Evolutionary conservation across 1,140 invertebrate genomes (phyloP).

Genomic region (Pseudomyrmex flavicornis): DNA sequence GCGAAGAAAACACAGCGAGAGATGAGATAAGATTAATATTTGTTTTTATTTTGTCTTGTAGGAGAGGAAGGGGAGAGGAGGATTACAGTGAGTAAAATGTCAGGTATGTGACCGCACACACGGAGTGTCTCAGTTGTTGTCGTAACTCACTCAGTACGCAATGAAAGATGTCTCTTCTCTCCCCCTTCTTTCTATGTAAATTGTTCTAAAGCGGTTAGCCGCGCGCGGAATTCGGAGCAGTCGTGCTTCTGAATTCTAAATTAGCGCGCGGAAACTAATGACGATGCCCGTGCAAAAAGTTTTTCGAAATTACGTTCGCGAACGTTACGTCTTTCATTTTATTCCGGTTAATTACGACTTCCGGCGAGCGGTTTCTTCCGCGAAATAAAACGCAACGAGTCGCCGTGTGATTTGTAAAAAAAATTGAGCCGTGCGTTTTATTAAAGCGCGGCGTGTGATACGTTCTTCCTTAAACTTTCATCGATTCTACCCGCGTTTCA

Average conservation of each 20-base stretch:
- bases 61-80: too few relatives aligned
- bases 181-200: conserved; percentile 52
- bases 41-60: conserved; percentile 7
- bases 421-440: background rate
- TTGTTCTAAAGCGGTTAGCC: conserved; percentile 31
- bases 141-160: too few relatives aligned
- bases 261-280: conserved; percentile 27
- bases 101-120: too few relatives aligned
- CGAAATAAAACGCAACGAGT: too few relatives aligned
- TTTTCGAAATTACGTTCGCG: conserved; percentile 11
- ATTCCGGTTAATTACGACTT: conserved; percentile 38
- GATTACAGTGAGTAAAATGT: too few relatives aligned
- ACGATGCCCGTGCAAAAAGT: conserved; percentile 8
- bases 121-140: too few relatives aligned
- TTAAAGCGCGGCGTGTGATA: conserved; percentile 6
- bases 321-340: conserved; percentile 6
- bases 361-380: background rate
- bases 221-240: conserved; percentile 11
- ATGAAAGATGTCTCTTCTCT: background rate
- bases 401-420: conserved; percentile 5
- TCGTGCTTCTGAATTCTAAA: conserved; percentile 43
- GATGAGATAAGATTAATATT: too few relatives aligned
- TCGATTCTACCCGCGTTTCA: background rate
- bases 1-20: too few relatives aligned
- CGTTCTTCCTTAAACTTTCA: background rate